These are phyloP conservation scores for Sinocyclocheilus anophthalmus DNA, from an alignment of 2,113 vertebrate species.

Conservation along the genomic window DNA sequence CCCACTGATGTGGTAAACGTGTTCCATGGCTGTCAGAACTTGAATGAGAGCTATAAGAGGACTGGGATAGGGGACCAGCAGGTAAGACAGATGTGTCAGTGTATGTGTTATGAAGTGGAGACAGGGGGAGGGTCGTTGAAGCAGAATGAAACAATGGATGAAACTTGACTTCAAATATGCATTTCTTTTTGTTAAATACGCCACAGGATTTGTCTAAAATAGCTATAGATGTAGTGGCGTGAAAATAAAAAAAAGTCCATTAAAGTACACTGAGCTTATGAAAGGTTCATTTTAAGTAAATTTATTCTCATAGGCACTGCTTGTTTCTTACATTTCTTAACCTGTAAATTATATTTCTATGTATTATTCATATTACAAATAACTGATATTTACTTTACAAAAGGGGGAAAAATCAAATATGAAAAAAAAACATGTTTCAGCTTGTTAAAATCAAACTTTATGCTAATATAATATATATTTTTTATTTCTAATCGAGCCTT, in stretches of 20 bases:
- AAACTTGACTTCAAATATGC: background rate
- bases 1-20: conserved; percentile 51
- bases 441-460: background rate
- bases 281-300: background rate
- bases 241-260: background rate
- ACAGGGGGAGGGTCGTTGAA: background rate
- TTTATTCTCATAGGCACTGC: background rate
- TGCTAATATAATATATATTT: background rate
- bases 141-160: conserved; percentile 1
- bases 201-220: background rate
- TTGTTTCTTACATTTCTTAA: conserved; percentile 14
- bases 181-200: background rate
- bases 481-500: background rate
- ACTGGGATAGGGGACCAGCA: conserved; percentile 28
- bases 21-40: conserved; percentile 50
- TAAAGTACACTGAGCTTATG: background rate
- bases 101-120: conserved; percentile 3
- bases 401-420: background rate
- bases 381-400: background rate
- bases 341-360: background rate
- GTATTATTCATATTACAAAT: background rate
- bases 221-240: background rate
- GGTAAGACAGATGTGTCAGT: background rate
- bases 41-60: conserved; percentile 44
- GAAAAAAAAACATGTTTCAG: background rate